These are phyloP conservation scores for Acronicta leporina DNA, from an alignment of 2,888 invertebrate species.

Conservation along the genomic window DNA sequence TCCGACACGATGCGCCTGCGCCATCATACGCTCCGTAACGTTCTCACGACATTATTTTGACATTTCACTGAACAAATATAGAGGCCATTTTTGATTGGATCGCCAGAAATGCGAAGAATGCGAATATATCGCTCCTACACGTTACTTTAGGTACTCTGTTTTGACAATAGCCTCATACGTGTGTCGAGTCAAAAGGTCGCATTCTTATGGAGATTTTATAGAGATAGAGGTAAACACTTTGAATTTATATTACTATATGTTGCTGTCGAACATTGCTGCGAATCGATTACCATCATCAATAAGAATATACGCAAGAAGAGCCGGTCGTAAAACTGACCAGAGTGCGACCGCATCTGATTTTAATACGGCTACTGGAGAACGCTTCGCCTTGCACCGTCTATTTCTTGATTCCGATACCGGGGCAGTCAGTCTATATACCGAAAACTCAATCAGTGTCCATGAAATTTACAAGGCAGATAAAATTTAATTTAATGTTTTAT, in stretches of 20 bases:
- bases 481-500: slow-evolving; percentile 86
- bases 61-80: slow-evolving; percentile 87
- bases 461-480: slow-evolving; percentile 87
- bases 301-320: slow-evolving; percentile 36
- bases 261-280: slow-evolving; percentile 66
- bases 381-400: slow-evolving; percentile 43
- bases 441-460: slow-evolving; percentile 83
- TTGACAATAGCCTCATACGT: slow-evolving; percentile 64
- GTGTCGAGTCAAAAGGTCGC: slow-evolving; percentile 65
- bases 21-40: slow-evolving; percentile 74
- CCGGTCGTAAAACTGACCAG: slow-evolving; percentile 54
- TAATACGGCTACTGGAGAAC: slow-evolving; percentile 76
- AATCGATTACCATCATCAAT: slow-evolving; percentile 65
- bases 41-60: slow-evolving; percentile 87
- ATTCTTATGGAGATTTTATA: slow-evolving; percentile 64
- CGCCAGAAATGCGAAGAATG: slow-evolving; percentile 73
- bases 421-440: slow-evolving; percentile 64
- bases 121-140: slow-evolving; percentile 66
- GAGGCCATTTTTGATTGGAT: slow-evolving; percentile 83
- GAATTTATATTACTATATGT: slow-evolving; percentile 65
- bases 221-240: slow-evolving; percentile 65
- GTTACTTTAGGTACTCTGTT: slow-evolving; percentile 43
- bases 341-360: slow-evolving; percentile 73
- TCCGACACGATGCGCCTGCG: slow-evolving; percentile 75
- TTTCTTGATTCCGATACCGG: slow-evolving; percentile 58